Conservation (phyloP, 2,113 vertebrate genomes). For the Paradoxurus hermaphroditus region DNA sequence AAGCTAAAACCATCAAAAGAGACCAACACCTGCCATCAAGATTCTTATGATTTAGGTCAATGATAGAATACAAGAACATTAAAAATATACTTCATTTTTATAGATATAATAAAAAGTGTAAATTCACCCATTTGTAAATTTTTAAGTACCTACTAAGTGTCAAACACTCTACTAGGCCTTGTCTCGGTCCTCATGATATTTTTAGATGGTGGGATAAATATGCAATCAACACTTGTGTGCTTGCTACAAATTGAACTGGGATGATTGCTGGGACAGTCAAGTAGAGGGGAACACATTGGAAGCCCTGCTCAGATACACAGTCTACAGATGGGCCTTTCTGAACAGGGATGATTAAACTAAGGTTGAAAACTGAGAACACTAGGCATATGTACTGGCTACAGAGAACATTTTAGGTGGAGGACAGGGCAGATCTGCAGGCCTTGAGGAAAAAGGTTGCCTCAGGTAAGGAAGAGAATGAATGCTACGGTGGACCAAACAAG, state of each 20-base stretch:
- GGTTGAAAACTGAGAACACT: not conserved
- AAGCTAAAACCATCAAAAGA: not conserved
- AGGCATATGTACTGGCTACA: rapidly evolving
- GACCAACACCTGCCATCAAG: not conserved
- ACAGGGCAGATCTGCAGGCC: not conserved
- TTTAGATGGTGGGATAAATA: not conserved
- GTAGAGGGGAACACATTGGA: rapidly evolving
- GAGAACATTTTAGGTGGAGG: not conserved
- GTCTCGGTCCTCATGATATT: not conserved
- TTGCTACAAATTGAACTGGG: not conserved
- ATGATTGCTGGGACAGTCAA: rapidly evolving
- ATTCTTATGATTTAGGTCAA: not conserved
- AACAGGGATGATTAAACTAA: not conserved
- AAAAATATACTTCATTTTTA: not conserved
- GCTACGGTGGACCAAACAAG: no score
- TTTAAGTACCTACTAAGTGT: not conserved
- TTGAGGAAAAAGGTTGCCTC: not conserved
- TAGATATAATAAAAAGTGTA: not conserved
- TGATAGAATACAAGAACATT: not conserved
- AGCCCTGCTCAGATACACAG: not conserved
- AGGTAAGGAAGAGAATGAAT: not conserved
- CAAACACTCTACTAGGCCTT: not conserved
- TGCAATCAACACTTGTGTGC: rapidly evolving
- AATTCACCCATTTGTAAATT: not conserved
- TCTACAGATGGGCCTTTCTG: not conserved